Evolutionary conservation across 1,140 invertebrate species (phyloP).

Genomic region (Drosophila persimilis): DNA sequence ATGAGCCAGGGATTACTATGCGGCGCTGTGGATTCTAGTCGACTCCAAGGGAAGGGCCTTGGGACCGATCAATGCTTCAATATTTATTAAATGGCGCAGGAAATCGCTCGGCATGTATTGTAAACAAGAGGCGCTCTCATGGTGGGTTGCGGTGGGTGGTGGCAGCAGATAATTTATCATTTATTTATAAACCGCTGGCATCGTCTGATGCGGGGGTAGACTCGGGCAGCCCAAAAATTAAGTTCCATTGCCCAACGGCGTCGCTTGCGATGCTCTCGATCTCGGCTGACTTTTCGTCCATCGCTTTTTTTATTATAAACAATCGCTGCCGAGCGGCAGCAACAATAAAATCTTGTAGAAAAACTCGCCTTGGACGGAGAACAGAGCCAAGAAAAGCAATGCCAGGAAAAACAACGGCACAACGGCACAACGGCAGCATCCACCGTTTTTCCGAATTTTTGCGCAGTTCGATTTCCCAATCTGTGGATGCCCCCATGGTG

Average conservation of each 20-base stretch:
- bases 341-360: constrained; percentile 57
- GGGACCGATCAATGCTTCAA: constrained; percentile 24
- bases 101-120: constrained; percentile 17
- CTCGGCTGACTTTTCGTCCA: too few species aligned
- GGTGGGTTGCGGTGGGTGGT: neutral
- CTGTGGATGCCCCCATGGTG: too few species aligned
- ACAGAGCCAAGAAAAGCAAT: constrained; percentile 31
- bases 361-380: constrained; percentile 10
- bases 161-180: constrained; percentile 71
- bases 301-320: too few species aligned
- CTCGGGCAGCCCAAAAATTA: constrained; percentile 21
- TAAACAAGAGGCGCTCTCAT: constrained; percentile 37
- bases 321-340: constrained; percentile 25
- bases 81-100: constrained; percentile 35
- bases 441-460: constrained; percentile 18
- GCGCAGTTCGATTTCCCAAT: constrained; percentile 55
- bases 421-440: constrained; percentile 14
- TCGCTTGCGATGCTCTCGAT: too few species aligned
- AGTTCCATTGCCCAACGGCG: constrained; percentile 52
- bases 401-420: constrained; percentile 20
- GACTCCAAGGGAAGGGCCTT: neutral
- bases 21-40: neutral
- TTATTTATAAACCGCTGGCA: constrained; percentile 64
- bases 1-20: neutral
- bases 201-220: neutral